phyloP scores from a whole-genome alignment of 2,888 invertebrate species.

The Metallyticus violacea region DNA sequence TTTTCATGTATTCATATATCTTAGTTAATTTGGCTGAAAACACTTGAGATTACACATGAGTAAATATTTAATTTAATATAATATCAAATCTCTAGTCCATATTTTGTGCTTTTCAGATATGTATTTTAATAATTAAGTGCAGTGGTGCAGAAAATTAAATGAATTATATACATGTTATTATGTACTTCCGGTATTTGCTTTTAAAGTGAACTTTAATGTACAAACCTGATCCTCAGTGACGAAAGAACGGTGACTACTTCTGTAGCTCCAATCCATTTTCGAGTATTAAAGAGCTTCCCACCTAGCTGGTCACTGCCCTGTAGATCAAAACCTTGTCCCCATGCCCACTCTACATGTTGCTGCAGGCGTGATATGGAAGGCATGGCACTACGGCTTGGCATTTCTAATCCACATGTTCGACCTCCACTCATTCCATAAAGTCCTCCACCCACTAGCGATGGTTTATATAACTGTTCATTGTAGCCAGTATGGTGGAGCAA shows the following conservation, averaged over 20 bases:
- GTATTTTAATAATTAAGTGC: too few species aligned
- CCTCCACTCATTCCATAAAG: constrained; percentile 31
- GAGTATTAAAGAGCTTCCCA: constrained; percentile 74
- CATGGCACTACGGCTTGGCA: constrained; percentile 62
- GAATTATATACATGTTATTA: too few species aligned
- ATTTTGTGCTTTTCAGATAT: too few species aligned
- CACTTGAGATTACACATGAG: too few species aligned
- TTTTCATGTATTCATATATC: too few species aligned
- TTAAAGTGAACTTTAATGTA: neutral
- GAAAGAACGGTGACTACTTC: constrained; percentile 84
- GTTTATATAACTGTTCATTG: constrained; percentile 53
- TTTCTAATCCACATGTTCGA: constrained; percentile 39
- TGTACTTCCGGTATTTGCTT: too few species aligned
- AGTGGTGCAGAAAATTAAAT: too few species aligned
- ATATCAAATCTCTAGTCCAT: too few species aligned
- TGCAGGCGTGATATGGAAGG: constrained; percentile 85
- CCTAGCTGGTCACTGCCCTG: constrained; percentile 84
- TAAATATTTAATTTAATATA: too few species aligned
- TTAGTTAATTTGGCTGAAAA: too few species aligned
- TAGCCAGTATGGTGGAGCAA: constrained; percentile 68
- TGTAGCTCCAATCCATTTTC: constrained; percentile 92
- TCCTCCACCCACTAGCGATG: constrained; percentile 44
- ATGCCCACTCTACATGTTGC: constrained; percentile 78
- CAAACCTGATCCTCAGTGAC: constrained; percentile 72
- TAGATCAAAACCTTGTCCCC: constrained; percentile 76